A percentile compares a stretch with the other conserved stretches of the same genome.
Conservation (phyloP, 2,797 vertebrate species). For the Toxotes lorentzi region DNA sequence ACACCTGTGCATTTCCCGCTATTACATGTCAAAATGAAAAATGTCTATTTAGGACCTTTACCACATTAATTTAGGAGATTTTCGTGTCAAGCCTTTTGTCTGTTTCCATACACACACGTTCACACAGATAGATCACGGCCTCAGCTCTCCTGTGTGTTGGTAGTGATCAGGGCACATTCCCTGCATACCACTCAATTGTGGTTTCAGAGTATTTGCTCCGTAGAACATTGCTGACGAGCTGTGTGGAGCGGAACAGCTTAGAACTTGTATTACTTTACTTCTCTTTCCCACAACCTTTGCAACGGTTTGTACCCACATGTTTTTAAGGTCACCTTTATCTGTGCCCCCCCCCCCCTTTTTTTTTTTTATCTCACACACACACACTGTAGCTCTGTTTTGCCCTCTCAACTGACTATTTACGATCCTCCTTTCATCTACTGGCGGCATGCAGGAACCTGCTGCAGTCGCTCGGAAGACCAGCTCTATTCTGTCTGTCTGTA, state of each 20-base stretch:
- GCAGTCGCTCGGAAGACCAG: not conserved
- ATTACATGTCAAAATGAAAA: not conserved
- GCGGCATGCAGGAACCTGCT: slow-evolving; percentile 58
- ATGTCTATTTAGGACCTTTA: not conserved
- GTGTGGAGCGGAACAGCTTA: slow-evolving; percentile 47
- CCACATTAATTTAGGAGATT: not conserved
- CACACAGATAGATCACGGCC: not conserved
- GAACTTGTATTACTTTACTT: slow-evolving; percentile 44
- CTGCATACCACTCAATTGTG: slow-evolving; percentile 74
- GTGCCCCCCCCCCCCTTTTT: not conserved
- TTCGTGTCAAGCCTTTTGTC: slow-evolving; percentile 7
- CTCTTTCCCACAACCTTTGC: slow-evolving; percentile 20
- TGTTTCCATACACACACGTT: not conserved
- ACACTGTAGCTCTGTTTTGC: slow-evolving; percentile 36
- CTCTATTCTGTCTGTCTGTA: slow-evolving; percentile 17
- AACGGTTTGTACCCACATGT: slow-evolving; percentile 13
- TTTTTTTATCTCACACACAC: not conserved
- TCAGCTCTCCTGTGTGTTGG: slow-evolving; percentile 40
- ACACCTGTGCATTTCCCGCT: not conserved
- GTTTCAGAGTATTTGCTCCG: slow-evolving; percentile 46
- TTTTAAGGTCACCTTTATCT: slow-evolving; percentile 28
- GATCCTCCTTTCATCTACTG: slow-evolving; percentile 47
- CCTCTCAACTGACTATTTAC: slow-evolving; percentile 35
- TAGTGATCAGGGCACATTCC: slow-evolving; percentile 67
- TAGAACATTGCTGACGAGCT: slow-evolving; percentile 27